Evolutionary conservation across 2,888 invertebrate species (phyloP).

Genomic region (Volucella bombylans): DNA sequence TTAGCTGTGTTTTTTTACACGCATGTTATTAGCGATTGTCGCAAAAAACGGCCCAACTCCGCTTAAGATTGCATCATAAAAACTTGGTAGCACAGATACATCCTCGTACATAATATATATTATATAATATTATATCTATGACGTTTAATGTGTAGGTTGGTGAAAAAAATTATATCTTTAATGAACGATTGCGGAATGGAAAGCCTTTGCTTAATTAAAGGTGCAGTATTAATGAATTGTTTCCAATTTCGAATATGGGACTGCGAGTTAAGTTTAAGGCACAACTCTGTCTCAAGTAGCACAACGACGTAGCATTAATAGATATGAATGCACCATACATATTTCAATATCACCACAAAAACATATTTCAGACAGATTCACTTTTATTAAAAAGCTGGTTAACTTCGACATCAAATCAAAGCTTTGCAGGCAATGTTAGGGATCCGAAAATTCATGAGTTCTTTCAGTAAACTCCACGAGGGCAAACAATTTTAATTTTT

Average conservation of each 20-base stretch:
- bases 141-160: too few relatives aligned
- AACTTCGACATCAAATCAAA: background rate
- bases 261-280: background rate
- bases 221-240: background rate
- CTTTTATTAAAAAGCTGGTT: background rate
- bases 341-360: background rate
- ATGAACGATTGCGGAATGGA: too few relatives aligned
- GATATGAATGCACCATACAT: background rate
- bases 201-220: too few relatives aligned
- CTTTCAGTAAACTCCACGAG: background rate
- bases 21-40: too few relatives aligned
- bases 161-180: too few relatives aligned
- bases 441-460: background rate
- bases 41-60: too few relatives aligned
- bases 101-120: too few relatives aligned
- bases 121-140: too few relatives aligned
- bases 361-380: background rate
- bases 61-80: too few relatives aligned
- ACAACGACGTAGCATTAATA: background rate
- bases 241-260: constrained; percentile 1
- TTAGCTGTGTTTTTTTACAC: too few relatives aligned
- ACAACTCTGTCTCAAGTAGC: background rate
- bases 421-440: too few relatives aligned
- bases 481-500: background rate
- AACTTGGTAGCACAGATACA: too few relatives aligned